Percentiles rank a stretch among this genome's conserved stretches.
These are phyloP conservation scores for Bagarius yarrelli DNA, from an alignment of 2,113 vertebrate genomes.

Conservation along the genomic window DNA sequence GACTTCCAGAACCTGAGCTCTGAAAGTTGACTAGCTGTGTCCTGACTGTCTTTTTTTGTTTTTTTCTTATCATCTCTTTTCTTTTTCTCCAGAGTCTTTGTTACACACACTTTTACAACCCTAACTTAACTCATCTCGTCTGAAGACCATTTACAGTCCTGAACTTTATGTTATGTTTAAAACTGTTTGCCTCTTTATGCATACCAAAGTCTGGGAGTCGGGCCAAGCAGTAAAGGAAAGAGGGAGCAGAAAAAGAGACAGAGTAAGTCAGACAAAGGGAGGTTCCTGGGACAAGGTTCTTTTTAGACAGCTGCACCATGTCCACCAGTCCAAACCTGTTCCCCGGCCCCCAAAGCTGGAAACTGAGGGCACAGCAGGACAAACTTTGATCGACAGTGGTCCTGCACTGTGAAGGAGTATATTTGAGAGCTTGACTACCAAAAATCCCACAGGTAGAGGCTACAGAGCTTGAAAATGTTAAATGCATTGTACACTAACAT, in stretches of 20 bases:
- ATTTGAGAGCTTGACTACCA: slow-evolving; percentile 1
- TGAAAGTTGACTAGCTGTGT: background rate
- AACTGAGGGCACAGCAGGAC: background rate
- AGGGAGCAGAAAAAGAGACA: slow-evolving; percentile 16
- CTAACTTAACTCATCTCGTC: slow-evolving; percentile 10
- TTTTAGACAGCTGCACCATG: slow-evolving; percentile 50
- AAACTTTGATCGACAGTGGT: slow-evolving; percentile 31
- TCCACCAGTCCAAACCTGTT: slow-evolving; percentile 23
- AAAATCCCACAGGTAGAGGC: background rate
- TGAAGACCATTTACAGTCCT: slow-evolving; percentile 27
- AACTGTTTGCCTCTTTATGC: slow-evolving; percentile 31
- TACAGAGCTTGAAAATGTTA: background rate
- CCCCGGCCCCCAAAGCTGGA: slow-evolving; percentile 20
- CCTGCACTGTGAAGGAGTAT: background rate
- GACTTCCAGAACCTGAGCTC: slow-evolving; percentile 20
- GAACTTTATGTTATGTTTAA: slow-evolving; percentile 30
- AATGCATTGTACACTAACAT: background rate
- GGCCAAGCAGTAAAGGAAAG: slow-evolving; percentile 44
- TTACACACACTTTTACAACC: slow-evolving; percentile 11
- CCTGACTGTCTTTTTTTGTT: background rate
- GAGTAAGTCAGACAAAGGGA: slow-evolving; percentile 8
- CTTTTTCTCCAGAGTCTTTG: background rate
- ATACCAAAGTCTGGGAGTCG: slow-evolving; percentile 51
- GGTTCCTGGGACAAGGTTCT: slow-evolving; percentile 41
- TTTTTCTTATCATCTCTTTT: background rate